Evolutionary conservation across 2,113 vertebrate genomes (phyloP).

Genomic region (Sialia sialis): DNA sequence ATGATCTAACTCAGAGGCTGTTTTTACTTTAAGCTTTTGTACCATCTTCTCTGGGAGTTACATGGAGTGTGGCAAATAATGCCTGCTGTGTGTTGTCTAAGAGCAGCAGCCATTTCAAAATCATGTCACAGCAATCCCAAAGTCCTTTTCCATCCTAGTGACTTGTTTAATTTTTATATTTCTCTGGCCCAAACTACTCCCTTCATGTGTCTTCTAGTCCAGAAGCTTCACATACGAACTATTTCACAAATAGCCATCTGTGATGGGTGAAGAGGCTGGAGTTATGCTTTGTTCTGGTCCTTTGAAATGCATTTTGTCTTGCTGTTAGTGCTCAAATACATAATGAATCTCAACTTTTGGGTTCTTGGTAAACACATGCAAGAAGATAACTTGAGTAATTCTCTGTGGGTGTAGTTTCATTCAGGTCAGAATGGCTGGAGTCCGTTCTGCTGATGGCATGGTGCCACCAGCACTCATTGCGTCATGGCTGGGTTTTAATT

Average conservation of each 20-base stretch:
- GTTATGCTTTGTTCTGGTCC: background rate
- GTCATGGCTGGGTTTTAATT: background rate
- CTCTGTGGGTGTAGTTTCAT: background rate
- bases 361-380: background rate
- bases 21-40: background rate
- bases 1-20: background rate
- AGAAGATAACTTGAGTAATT: background rate
- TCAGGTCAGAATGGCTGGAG: background rate
- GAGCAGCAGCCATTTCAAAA: background rate
- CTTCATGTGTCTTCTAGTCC: background rate
- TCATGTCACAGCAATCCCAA: background rate
- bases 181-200: background rate
- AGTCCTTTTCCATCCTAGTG: background rate
- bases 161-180: background rate
- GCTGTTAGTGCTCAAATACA: background rate
- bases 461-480: background rate
- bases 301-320: background rate
- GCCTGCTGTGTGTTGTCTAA: background rate
- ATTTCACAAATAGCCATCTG: fast-evolving
- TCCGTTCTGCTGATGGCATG: background rate
- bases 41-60: background rate
- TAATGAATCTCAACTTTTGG: background rate
- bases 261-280: background rate
- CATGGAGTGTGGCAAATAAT: background rate
- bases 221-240: background rate